Conservation (phyloP, 2,888 invertebrate species). For the Drosophila engyochracea region DNA sequence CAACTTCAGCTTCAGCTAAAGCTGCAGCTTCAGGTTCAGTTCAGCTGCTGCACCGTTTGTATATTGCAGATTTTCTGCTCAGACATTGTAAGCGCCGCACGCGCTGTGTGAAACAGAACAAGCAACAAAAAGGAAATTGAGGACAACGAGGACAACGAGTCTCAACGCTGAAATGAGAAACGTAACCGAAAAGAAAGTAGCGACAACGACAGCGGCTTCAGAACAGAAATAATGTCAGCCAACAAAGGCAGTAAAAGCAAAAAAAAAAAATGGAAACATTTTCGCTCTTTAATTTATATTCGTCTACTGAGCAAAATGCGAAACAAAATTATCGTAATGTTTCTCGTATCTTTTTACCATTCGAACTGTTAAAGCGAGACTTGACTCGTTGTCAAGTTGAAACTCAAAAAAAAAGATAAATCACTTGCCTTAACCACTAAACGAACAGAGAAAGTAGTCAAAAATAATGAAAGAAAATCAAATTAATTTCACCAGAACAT, state of each 20-base stretch:
- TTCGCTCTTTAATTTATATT: conserved; percentile 71
- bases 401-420: conserved; percentile 7
- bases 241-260: conserved; percentile 47
- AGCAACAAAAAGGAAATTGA: conserved; percentile 48
- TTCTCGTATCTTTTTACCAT: conserved; percentile 4
- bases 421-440: neutral
- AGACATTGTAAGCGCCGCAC: conserved; percentile 63
- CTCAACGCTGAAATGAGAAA: conserved; percentile 51
- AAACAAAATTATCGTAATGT: conserved; percentile 44
- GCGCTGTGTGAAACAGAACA: conserved; percentile 50
- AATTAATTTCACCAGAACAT: neutral
- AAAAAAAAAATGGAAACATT: conserved; percentile 58
- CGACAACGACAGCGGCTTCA: conserved; percentile 20
- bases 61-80: conserved; percentile 50
- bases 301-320: conserved; percentile 59
- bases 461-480: neutral
- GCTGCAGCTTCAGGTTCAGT: conserved; percentile 30
- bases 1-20: conserved; percentile 17
- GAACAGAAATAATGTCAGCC: conserved; percentile 24
- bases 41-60: conserved; percentile 38
- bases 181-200: conserved; percentile 20
- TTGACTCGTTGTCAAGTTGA: conserved; percentile 17
- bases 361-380: conserved; percentile 16
- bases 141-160: conserved; percentile 26
- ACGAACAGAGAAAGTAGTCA: conserved; percentile 1